A percentile compares a stretch with the other conserved stretches of the same genome.
Conservation (phyloP, 2,797 vertebrate species). For the Falco novaeseelandiae region DNA sequence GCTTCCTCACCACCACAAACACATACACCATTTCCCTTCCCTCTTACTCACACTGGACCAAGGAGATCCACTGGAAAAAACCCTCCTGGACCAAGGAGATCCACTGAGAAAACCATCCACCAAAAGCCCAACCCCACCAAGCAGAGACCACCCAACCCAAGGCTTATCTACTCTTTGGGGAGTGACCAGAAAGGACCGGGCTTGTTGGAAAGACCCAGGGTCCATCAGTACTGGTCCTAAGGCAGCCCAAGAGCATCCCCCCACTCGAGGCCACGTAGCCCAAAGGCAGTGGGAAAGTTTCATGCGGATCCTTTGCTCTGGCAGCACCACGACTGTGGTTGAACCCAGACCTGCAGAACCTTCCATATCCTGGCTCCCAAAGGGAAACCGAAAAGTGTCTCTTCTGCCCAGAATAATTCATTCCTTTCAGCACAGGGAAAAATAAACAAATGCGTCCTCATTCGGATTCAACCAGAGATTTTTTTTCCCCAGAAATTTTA, state of each 20-base stretch:
- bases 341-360: background rate
- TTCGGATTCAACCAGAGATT: background rate
- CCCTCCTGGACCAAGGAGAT: background rate
- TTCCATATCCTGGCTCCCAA: background rate
- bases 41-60: accelerated
- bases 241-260: background rate
- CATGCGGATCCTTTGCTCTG: accelerated
- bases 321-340: background rate
- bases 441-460: background rate
- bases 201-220: background rate
- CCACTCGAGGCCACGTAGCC: accelerated
- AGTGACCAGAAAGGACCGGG: background rate
- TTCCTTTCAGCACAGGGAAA: background rate
- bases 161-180: background rate
- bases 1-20: background rate
- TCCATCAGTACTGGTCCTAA: background rate
- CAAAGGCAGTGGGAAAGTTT: background rate
- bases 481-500: background rate
- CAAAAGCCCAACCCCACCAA: background rate
- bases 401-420: background rate
- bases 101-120: background rate
- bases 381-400: background rate
- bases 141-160: background rate
- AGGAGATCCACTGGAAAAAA: background rate
- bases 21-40: accelerated